Evolutionary conservation across 2,113 vertebrate genomes (phyloP).

Genomic region (Glareola pratincola): DNA sequence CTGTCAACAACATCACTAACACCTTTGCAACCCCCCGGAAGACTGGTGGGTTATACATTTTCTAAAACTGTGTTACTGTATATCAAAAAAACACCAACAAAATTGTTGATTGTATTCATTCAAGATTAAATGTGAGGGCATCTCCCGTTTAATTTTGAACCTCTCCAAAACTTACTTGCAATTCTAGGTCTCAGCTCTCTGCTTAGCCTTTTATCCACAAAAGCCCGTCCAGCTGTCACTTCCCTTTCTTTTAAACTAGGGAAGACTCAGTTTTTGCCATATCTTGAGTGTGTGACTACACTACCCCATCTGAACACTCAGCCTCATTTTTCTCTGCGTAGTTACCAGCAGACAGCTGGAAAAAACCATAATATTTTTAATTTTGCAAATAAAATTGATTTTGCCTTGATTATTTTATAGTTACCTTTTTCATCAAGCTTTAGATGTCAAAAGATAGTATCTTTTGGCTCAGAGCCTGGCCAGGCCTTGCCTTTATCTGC

Average conservation of each 20-base stretch:
- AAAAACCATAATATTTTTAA: not conserved
- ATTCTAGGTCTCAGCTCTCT: not conserved
- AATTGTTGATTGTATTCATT: not conserved
- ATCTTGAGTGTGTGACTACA: not conserved
- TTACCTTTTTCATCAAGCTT: not conserved
- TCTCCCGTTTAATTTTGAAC: not conserved
- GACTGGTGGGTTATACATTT: not conserved
- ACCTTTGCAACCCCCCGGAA: not conserved
- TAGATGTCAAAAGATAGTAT: not conserved
- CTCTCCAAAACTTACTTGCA: not conserved
- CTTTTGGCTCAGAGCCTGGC: not conserved
- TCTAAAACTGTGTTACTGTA: not conserved
- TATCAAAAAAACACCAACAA: not conserved
- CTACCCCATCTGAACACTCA: not conserved
- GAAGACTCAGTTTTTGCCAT: not conserved
- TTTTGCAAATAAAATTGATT: not conserved
- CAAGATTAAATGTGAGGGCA: not conserved
- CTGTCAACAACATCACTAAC: not conserved
- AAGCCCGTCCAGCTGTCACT: not conserved
- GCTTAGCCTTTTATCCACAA: not conserved
- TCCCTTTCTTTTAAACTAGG: not conserved
- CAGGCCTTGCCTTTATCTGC: not conserved
- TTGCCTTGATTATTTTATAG: not conserved
- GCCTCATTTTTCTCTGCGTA: not conserved
- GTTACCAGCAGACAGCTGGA: not conserved